Conservation (phyloP, 2,797 vertebrate genomes). For the Alca torda region DNA sequence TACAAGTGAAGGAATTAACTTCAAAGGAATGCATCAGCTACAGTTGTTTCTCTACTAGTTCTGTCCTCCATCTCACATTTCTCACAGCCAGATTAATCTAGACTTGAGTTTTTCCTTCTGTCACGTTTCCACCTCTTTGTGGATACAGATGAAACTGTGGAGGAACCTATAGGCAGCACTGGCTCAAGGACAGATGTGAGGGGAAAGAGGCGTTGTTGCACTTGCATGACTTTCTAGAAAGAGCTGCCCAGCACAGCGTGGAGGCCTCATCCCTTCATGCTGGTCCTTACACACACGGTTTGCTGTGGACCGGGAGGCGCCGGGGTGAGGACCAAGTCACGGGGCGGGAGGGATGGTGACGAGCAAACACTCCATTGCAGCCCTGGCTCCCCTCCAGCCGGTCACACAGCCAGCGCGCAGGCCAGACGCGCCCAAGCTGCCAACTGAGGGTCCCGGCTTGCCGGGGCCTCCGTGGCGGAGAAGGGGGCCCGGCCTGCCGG, state of each 20-base stretch:
- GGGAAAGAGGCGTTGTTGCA: too few species aligned
- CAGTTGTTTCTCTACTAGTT: neutral
- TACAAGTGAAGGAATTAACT: neutral
- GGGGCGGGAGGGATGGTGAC: neutral
- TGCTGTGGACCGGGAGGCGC: neutral
- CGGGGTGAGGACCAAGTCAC: neutral
- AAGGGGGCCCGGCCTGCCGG: too few species aligned
- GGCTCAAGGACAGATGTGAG: too few species aligned
- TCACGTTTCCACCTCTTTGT: neutral
- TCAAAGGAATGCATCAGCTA: neutral
- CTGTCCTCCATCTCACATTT: neutral
- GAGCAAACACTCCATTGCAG: neutral
- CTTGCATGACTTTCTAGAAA: neutral
- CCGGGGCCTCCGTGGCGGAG: neutral
- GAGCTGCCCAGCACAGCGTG: rapidly evolving
- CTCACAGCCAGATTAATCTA: too few species aligned
- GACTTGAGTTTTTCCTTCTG: neutral
- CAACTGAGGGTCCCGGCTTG: neutral
- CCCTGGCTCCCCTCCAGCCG: neutral
- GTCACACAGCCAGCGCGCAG: neutral
- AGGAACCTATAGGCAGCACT: rapidly evolving
- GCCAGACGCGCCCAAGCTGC: too few species aligned
- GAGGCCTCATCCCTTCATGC: rapidly evolving
- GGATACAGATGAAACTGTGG: neutral
- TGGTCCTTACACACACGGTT: rapidly evolving